Evolutionary conservation across 2,113 vertebrate species (phyloP), one percentile per base, ranked within the genome.

Genomic region (Amphilophus citrinellus): DNA sequence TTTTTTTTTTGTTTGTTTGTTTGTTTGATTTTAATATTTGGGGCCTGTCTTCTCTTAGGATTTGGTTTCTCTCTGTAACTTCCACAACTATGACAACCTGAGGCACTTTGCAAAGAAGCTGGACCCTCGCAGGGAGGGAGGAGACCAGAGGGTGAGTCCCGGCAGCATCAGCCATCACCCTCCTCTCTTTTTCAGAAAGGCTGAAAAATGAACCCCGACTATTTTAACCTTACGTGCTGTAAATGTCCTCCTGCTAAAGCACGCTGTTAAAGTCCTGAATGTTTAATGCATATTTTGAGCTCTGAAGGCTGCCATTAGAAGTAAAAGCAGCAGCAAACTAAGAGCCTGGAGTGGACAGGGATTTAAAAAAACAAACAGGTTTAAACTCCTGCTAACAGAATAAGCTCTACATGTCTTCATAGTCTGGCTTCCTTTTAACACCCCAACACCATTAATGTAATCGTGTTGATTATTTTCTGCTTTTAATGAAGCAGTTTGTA

Each of bases 61-160:
- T 91, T 96, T 99, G 91, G 98, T 99, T 90, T 97, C 97, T 39
- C 94, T 99, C 81, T 99, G 94, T 89, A 99, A 99, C 95, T 99
- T 99, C 92, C 98, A 99, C 95, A 99, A 99, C 95, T 99, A 99
- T 57, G 98, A 99, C 88, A 99, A 99, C 91, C 94, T 99, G 96
- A 97, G 98, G 82, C 98, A 99, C 95, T 99, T 99, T 90, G 98
- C 98, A 10, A 99, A 99, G 96, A 99, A 99, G 84, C 97, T 98
- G 89, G 98, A 99, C 93, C 98, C 98, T 92, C 98, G 98, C 82
- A 93, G 98, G 89, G 98, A 99, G 96, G 98, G 98, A 11, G 98
- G 98, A 73, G 98, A 99, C 94, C 98, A 99, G 92, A 95, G 98
- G 97, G 98, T 99, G 96, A 97, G 98, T 95, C 30, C 27, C 63